Conservation (phyloP, 2,113 vertebrate species). For the Lophius piscatorius region DNA sequence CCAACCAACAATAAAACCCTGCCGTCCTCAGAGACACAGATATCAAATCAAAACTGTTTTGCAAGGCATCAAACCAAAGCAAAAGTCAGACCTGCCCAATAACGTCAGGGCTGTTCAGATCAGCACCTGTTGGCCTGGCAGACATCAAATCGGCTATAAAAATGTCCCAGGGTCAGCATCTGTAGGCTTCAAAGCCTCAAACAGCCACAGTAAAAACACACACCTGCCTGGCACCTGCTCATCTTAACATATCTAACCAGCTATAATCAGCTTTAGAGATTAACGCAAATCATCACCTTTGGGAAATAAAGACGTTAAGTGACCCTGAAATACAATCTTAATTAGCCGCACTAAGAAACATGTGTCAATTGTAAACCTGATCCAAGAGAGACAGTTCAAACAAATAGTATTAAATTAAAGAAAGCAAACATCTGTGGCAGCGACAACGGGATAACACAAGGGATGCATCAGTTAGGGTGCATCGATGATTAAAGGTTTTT, state of each 20-base stretch:
- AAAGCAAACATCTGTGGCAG: too few species aligned
- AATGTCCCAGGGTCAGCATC: constrained; percentile 42
- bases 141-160: constrained; percentile 34
- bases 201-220: constrained; percentile 42
- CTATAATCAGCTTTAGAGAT: constrained; percentile 53
- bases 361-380: neutral
- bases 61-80: constrained; percentile 8
- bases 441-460: too few species aligned
- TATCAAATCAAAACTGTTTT: constrained; percentile 15
- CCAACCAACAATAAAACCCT: constrained; percentile 32
- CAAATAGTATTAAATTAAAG: too few species aligned
- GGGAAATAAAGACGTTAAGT: constrained; percentile 19
- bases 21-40: constrained; percentile 4
- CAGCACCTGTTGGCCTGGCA: constrained; percentile 43
- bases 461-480: too few species aligned
- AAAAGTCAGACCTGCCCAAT: constrained; percentile 14
- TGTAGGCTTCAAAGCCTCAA: constrained; percentile 44
- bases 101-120: constrained; percentile 7
- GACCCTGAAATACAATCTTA: too few species aligned
- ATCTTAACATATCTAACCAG: constrained; percentile 34
- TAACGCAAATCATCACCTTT: constrained; percentile 48
- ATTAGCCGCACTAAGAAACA: neutral
- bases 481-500: too few species aligned
- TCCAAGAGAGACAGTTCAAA: neutral
- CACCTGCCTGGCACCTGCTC: constrained; percentile 45